Conservation (phyloP, 92 coral and sea anemone species). For the Palythoa grandis region DNA sequence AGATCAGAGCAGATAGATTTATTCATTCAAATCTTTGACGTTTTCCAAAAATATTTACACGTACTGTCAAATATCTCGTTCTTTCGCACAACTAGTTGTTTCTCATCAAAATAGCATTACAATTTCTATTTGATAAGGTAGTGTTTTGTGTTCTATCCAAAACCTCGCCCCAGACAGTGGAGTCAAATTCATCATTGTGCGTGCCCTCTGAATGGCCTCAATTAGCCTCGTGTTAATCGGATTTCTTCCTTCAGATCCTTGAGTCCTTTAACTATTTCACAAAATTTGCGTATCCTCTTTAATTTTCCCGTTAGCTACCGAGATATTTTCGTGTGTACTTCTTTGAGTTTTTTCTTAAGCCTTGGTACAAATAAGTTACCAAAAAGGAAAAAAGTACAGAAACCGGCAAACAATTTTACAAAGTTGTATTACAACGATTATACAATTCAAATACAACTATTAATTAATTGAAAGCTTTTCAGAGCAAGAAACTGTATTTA, state of each 20-base stretch:
- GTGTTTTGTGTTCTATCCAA: background rate
- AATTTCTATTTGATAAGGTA: background rate
- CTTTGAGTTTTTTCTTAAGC: no score
- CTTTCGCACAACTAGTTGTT: background rate
- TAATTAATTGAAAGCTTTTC: no score
- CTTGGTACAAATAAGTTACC: no score
- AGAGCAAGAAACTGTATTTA: no score
- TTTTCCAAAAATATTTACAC: constrained; percentile 17
- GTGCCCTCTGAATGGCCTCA: background rate
- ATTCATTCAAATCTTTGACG: constrained; percentile 22
- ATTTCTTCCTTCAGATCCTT: background rate
- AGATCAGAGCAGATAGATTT: background rate
- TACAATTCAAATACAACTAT: no score
- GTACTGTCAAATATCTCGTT: background rate
- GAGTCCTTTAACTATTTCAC: background rate
- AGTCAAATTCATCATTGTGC: background rate
- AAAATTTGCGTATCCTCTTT: background rate
- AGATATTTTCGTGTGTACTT: no score
- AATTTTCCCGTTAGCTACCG: background rate
- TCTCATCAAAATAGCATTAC: background rate
- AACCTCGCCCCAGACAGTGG: background rate
- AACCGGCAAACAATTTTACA: no score
- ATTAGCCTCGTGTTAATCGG: constrained; percentile 10
- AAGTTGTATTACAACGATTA: no score
- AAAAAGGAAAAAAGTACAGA: no score